These are phyloP conservation scores for Macrotis lagotis DNA, from an alignment of 2,113 vertebrate species.

Conservation along the genomic window DNA sequence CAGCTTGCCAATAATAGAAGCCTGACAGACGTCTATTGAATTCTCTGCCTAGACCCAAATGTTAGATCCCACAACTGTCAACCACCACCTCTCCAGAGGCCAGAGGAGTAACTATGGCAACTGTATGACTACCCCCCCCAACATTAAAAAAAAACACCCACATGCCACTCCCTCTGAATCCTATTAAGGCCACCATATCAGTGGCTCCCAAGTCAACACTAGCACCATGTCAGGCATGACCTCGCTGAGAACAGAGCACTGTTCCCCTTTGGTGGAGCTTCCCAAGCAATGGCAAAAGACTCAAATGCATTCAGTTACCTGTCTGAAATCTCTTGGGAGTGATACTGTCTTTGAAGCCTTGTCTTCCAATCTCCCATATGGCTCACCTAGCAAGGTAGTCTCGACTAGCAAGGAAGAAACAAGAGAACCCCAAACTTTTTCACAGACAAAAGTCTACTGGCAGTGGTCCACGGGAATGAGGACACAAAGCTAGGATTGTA, in stretches of 20 bases:
- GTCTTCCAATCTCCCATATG: neutral
- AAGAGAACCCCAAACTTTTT: neutral
- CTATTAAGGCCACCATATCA: neutral
- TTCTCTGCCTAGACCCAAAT: neutral
- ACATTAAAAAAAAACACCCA: neutral
- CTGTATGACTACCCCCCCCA: neutral
- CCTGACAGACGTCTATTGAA: neutral
- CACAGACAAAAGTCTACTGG: neutral
- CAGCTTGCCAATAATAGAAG: neutral
- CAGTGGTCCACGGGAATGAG: neutral
- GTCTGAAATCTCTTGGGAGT: neutral
- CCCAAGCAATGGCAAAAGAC: neutral
- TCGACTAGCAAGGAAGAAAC: neutral
- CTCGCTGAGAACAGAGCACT: neutral
- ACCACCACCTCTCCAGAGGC: neutral
- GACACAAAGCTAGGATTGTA: neutral
- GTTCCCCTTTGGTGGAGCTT: neutral
- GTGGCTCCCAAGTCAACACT: neutral
- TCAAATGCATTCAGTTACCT: neutral
- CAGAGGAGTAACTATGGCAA: neutral
- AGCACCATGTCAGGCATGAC: neutral
- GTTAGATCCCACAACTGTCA: neutral
- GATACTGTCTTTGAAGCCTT: neutral
- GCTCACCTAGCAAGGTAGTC: neutral
- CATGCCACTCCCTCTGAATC: neutral